Evolutionary conservation across 2,797 vertebrate species (phyloP).

Genomic region (Denticeps clupeoides): DNA sequence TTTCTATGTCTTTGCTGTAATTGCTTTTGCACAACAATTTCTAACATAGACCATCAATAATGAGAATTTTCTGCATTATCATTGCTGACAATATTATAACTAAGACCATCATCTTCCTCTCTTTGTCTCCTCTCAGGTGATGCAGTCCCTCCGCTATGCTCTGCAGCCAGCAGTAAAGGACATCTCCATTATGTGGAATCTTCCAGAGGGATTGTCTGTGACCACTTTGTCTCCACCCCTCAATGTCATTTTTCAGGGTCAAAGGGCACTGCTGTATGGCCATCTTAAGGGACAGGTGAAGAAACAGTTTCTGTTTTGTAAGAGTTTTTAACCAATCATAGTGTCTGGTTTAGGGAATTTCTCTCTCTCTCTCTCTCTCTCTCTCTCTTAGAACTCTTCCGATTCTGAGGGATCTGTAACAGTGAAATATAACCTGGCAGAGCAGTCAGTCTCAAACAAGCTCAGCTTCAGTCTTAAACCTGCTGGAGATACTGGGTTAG

Average conservation of each 20-base stretch:
- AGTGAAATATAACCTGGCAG: conserved; percentile 56
- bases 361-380: not conserved
- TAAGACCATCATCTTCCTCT: not conserved
- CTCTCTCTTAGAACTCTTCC: conserved; percentile 37
- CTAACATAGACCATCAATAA: not conserved
- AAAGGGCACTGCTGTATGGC: conserved; percentile 57
- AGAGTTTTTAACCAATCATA: too few relatives aligned
- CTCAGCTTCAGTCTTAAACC: conserved; percentile 50
- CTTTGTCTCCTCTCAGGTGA: conserved; percentile 38
- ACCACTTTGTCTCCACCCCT: conserved; percentile 52
- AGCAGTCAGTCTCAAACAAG: conserved; percentile 44
- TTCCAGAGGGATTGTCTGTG: conserved; percentile 49
- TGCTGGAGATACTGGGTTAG: conserved; percentile 41
- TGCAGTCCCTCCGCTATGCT: conserved; percentile 57
- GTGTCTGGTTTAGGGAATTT: too few relatives aligned
- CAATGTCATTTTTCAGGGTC: conserved; percentile 59
- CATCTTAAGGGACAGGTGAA: conserved; percentile 45
- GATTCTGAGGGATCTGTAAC: conserved; percentile 39
- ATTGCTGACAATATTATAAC: not conserved
- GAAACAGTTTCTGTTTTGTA: not conserved
- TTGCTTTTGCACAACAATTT: too few relatives aligned
- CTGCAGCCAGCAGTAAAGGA: conserved; percentile 53
- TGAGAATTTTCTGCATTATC: too few relatives aligned
- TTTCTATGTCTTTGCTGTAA: too few relatives aligned
- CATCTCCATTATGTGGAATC: conserved; percentile 37